Conservation (phyloP, 2,113 vertebrate species). For the Chelonoidis abingdonii region DNA sequence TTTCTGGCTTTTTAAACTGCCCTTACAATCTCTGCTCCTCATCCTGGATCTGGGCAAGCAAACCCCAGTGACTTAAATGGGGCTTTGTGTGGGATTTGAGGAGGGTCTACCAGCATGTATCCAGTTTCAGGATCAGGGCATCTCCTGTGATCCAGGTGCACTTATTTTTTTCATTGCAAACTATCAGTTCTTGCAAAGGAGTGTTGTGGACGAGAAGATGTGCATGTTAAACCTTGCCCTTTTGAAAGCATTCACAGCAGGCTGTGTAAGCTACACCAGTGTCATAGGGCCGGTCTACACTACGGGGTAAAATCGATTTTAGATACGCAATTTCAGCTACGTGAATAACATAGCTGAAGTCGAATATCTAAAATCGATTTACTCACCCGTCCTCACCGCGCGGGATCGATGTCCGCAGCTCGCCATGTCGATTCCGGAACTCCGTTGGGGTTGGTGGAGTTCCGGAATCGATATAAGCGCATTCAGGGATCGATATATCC, state of each 20-base stretch:
- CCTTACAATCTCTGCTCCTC: background rate
- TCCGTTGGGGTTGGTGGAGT: too few species aligned
- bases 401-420: too few species aligned
- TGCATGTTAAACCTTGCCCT: background rate
- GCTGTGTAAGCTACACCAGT: background rate
- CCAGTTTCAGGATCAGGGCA: background rate
- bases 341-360: too few species aligned
- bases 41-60: background rate
- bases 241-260: accelerated
- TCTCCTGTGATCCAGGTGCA: accelerated
- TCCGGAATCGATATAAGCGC: too few species aligned
- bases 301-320: too few species aligned
- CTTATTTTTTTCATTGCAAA: background rate
- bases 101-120: background rate
- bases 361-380: too few species aligned
- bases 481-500: too few species aligned
- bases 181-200: accelerated
- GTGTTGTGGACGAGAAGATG: background rate
- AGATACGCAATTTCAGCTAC: too few species aligned
- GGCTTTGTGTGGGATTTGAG: background rate
- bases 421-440: too few species aligned
- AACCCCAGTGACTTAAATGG: background rate
- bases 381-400: too few species aligned
- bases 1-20: background rate
- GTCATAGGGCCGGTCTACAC: too few species aligned